Conservation (phyloP, 2,797 vertebrate genomes). For the Gambelia wislizenii region DNA sequence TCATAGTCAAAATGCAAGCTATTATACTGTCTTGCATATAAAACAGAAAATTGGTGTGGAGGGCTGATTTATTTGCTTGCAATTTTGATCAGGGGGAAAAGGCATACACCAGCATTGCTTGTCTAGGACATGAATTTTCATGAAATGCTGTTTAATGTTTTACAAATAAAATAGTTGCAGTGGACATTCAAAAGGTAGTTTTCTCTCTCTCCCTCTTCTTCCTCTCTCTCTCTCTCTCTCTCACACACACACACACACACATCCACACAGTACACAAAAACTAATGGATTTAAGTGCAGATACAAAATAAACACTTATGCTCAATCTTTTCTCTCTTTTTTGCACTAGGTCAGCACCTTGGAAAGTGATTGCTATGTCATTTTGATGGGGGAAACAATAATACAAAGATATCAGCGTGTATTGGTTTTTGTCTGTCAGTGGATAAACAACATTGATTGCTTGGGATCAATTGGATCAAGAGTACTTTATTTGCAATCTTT, state of each 20-base stretch:
- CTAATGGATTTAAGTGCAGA: too few relatives aligned
- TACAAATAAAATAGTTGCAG: conserved; percentile 30
- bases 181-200: conserved; percentile 4
- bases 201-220: not conserved
- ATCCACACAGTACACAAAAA: too few relatives aligned
- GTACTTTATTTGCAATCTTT: conserved; percentile 26
- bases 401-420: not conserved
- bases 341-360: not conserved
- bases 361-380: conserved; percentile 19
- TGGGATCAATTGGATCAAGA: conserved; percentile 59
- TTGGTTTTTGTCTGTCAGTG: conserved; percentile 19
- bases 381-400: conserved; percentile 28
- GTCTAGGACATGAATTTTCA: conserved; percentile 23
- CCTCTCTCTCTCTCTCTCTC: not conserved
- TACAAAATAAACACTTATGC: too few relatives aligned
- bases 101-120: not conserved
- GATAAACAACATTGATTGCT: conserved; percentile 36
- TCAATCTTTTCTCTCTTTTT: not conserved
- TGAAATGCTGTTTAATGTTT: conserved; percentile 43
- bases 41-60: conserved; percentile 29
- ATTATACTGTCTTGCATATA: conserved; percentile 44
- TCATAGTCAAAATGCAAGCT: conserved; percentile 30
- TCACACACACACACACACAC: too few relatives aligned
- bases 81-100: conserved; percentile 41
- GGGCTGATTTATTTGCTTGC: conserved; percentile 41